These are phyloP conservation scores for Lichenostomus cassidix DNA, from an alignment of 2,113 vertebrate genomes.

Conservation along the genomic window DNA sequence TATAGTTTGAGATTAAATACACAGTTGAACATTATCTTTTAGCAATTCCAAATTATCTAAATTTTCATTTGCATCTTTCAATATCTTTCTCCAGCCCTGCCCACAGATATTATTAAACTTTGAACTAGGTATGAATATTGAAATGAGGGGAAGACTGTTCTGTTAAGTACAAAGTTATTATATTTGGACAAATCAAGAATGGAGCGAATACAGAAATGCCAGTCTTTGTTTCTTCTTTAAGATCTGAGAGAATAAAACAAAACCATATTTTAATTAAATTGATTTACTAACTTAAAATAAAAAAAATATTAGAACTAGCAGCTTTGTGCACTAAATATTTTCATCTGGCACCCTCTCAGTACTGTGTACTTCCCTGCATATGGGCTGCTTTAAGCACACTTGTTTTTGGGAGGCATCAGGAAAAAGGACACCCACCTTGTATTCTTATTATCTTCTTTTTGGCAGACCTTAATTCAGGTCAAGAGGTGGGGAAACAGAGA, in stretches of 20 bases:
- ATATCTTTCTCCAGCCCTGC: not conserved
- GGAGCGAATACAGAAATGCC: not conserved
- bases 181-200: not conserved
- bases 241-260: constrained; percentile 26
- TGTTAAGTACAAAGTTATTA: not conserved
- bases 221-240: not conserved
- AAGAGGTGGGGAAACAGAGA: not conserved
- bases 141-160: not conserved
- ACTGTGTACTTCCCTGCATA: not conserved
- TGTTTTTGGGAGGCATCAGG: not conserved
- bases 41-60: not conserved
- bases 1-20: not conserved
- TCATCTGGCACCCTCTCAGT: not conserved
- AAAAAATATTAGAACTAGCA: not conserved
- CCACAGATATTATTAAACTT: not conserved
- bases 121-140: not conserved
- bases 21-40: not conserved
- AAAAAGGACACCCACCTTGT: not conserved
- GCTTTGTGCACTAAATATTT: not conserved
- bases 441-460: not conserved
- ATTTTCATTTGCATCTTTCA: not conserved
- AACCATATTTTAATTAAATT: constrained; percentile 7
- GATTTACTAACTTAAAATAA: not conserved
- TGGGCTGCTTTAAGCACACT: not conserved
- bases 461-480: not conserved